These are phyloP conservation scores for Copidosoma floridanum DNA, from an alignment of 1,140 invertebrate genomes.

Conservation along the genomic window DNA sequence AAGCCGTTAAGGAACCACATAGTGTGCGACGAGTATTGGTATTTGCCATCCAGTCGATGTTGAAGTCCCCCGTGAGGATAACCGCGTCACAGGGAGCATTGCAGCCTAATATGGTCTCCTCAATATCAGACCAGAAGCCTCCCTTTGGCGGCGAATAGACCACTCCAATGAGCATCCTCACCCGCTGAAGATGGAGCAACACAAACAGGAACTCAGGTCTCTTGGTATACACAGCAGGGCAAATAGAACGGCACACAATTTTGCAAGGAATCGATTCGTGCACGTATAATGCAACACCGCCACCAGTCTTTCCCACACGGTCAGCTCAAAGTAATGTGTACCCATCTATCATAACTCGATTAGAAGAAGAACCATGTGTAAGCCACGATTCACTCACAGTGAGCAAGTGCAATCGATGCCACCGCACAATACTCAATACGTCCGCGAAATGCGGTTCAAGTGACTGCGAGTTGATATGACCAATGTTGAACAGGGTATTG, in stretches of 20 bases:
- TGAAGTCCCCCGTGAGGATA: neutral
- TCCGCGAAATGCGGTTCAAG: neutral
- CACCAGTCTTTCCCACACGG: neutral
- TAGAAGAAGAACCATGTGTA: neutral
- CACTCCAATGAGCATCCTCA: neutral
- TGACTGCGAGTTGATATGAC: neutral
- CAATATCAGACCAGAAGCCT: neutral
- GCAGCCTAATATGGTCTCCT: neutral
- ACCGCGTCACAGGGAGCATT: neutral
- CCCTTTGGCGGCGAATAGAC: neutral
- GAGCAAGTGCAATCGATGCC: neutral
- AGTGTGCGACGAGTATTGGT: neutral
- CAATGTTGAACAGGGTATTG: neutral
- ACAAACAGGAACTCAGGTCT: neutral
- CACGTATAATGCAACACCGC: neutral
- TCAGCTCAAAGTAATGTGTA: neutral
- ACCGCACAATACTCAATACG: neutral
- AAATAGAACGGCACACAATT: neutral
- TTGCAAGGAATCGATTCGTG: neutral
- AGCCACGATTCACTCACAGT: neutral
- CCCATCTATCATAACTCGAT: neutral
- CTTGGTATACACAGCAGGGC: neutral
- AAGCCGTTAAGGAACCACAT: neutral
- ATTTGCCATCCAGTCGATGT: neutral
- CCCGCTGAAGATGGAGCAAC: neutral